Evolutionary conservation across 2,113 vertebrate genomes (phyloP).

Genomic region (Haplotaxodon microlepis): DNA sequence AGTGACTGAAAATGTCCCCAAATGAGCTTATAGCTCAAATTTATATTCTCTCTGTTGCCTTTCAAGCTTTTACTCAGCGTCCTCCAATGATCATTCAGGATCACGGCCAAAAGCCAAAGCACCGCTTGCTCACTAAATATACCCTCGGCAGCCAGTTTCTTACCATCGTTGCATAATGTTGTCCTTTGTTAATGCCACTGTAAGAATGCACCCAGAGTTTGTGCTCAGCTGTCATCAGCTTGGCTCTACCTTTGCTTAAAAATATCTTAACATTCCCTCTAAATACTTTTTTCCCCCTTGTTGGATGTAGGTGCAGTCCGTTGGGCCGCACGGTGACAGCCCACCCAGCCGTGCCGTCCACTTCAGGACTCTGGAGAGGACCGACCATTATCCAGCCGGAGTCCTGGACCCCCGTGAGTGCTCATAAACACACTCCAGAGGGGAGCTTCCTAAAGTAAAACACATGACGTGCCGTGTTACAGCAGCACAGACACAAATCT

Average conservation of each 20-base stretch:
- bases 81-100: neutral
- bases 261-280: neutral
- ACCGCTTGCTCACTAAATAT: neutral
- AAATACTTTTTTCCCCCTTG: neutral
- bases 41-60: neutral
- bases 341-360: constrained; percentile 84
- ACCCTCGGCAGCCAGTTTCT: neutral
- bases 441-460: neutral
- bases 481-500: neutral
- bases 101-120: neutral
- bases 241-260: neutral
- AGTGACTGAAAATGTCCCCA: neutral
- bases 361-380: constrained; percentile 89
- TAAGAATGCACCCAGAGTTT: neutral
- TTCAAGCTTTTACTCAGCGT: neutral
- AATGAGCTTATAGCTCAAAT: neutral
- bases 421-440: neutral
- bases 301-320: constrained; percentile 76
- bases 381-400: constrained; percentile 75
- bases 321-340: constrained; percentile 83
- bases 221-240: neutral
- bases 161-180: neutral
- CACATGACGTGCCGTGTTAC: neutral
- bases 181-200: neutral
- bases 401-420: constrained; percentile 58